Conservation (phyloP, 2,113 vertebrate genomes). For the Paracanthobrama guichenoti region DNA sequence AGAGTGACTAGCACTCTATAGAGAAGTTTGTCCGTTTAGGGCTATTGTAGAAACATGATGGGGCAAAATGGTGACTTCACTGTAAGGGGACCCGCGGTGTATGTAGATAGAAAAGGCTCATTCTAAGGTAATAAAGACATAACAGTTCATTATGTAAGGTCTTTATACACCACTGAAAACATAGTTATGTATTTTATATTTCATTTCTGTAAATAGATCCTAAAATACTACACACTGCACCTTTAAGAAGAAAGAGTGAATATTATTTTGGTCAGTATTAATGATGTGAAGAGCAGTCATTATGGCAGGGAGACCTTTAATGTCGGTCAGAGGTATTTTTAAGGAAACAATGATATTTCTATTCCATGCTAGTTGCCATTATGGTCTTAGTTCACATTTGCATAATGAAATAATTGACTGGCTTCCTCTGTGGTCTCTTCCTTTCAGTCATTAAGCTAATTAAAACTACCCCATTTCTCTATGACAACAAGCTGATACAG, state of each 20-base stretch:
- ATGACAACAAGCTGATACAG: not conserved
- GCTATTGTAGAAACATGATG: too few species aligned
- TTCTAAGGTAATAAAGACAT: too few species aligned
- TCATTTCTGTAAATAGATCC: too few species aligned
- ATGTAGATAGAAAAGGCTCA: too few species aligned
- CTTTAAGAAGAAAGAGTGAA: not conserved
- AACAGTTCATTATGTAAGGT: too few species aligned
- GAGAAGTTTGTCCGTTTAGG: too few species aligned
- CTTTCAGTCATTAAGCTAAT: slow-evolving; percentile 22
- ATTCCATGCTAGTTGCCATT: slow-evolving; percentile 8
- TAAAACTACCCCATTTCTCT: not conserved
- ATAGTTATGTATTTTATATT: too few species aligned
- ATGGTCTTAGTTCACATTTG: slow-evolving; percentile 22
- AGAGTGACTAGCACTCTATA: too few species aligned
- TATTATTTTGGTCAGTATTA: slow-evolving; percentile 1
- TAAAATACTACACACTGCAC: too few species aligned
- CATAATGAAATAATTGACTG: slow-evolving; percentile 33
- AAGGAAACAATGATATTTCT: slow-evolving; percentile 32
- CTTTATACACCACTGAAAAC: too few species aligned
- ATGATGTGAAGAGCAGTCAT: slow-evolving; percentile 16
- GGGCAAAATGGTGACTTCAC: too few species aligned
- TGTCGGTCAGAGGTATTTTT: slow-evolving; percentile 7
- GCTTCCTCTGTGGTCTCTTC: not conserved
- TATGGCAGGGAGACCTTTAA: not conserved
- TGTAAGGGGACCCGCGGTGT: too few species aligned